Percentiles rank a stretch among this genome's conserved stretches.
Conservation (phyloP, 2,888 invertebrate species). For the Sericinus montela region DNA sequence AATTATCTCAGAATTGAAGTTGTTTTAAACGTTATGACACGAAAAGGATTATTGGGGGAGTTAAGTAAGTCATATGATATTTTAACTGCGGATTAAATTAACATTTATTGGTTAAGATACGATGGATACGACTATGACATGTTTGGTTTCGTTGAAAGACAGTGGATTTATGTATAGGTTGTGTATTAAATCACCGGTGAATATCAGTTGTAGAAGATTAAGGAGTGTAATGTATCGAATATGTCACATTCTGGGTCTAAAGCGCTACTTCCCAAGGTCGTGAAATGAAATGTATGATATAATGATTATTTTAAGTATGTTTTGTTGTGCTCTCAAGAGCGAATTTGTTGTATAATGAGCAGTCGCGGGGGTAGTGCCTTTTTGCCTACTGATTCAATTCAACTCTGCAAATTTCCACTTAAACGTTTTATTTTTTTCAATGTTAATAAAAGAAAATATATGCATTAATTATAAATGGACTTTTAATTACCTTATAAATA, state of each 20-base stretch:
- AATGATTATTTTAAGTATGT: constrained; percentile 45
- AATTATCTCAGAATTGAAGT: no score
- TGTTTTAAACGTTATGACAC: no score
- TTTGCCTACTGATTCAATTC: constrained; percentile 48
- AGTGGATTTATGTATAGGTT: constrained; percentile 68
- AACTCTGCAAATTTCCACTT: constrained; percentile 72
- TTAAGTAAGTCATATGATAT: no score
- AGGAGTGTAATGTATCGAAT: constrained; percentile 51
- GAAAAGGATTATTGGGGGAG: no score
- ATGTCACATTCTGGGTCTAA: constrained; percentile 28
- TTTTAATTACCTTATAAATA: constrained; percentile 14
- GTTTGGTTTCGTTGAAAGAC: constrained; percentile 46
- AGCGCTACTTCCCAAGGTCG: constrained; percentile 48
- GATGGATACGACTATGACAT: neutral
- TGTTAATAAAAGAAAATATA: constrained; percentile 74
- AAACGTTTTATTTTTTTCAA: constrained; percentile 64
- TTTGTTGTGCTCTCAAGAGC: constrained; percentile 53
- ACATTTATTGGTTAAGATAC: no score
- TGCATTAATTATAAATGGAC: constrained; percentile 58
- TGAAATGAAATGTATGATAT: constrained; percentile 39
- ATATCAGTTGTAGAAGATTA: constrained; percentile 51
- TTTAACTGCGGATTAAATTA: no score
- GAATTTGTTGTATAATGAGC: constrained; percentile 49
- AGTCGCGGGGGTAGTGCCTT: constrained; percentile 50
- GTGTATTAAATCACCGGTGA: constrained; percentile 63